phyloP scores from a whole-genome alignment of 2,113 vertebrate species.

The Puma concolor region DNA sequence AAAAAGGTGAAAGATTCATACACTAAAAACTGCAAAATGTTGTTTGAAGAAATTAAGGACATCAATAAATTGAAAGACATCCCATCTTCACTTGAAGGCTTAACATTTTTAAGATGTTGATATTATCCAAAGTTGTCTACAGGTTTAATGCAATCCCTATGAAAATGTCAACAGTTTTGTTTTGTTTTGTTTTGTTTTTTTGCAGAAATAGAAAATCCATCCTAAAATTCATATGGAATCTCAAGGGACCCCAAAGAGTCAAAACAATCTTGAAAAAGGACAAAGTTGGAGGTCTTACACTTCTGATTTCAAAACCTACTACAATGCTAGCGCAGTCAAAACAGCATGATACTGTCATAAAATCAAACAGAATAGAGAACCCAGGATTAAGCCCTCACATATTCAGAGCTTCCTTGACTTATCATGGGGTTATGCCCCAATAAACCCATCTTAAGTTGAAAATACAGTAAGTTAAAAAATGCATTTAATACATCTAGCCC shows the following conservation, averaged over 20 bases:
- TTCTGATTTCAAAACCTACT: slow-evolving; percentile 22
- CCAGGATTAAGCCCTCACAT: background rate
- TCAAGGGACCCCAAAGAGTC: background rate
- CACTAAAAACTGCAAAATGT: slow-evolving; percentile 17
- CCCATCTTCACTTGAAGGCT: background rate
- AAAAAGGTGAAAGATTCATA: background rate
- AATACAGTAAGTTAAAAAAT: background rate
- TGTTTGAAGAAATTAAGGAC: background rate
- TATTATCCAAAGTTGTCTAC: background rate
- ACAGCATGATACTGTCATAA: background rate
- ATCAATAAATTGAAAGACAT: background rate
- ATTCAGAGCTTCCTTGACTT: background rate
- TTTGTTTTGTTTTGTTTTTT: background rate
- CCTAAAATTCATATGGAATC: background rate
- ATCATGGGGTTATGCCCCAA: background rate
- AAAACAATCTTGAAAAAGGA: slow-evolving; percentile 29
- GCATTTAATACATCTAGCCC: background rate
- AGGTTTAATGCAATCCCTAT: background rate
- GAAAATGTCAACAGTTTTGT: background rate
- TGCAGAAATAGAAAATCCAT: background rate
- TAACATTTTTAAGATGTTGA: background rate
- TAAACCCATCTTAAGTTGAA: background rate
- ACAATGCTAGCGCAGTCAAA: background rate
- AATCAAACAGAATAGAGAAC: background rate
- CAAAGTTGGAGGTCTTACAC: background rate